Base-by-base conservation (phyloP, 2,113 vertebrate species). In the Carassius carassius region DNA sequence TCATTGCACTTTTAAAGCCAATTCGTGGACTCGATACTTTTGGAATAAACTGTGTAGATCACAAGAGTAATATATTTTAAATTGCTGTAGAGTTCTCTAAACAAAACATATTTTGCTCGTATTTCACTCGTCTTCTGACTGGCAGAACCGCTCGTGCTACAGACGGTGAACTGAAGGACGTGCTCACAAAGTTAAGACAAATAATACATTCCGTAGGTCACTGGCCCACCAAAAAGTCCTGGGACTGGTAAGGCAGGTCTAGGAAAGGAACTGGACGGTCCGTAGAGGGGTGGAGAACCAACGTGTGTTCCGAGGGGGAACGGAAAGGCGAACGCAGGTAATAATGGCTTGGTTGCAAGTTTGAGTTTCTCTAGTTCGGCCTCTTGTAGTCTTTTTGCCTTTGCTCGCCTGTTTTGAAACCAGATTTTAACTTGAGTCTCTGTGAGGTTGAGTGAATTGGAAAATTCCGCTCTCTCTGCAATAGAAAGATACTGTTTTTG, bases 391-490 rank as follows among this genome's bases (percentile, higher is more conserved):
- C 94, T 87, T 85, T 93, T 94, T 51, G 93, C 93, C 58, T 94
- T 94, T 12, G 93, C 94, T 51, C 94, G 88, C 78, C 93, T 89
- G 91, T 94, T 94, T 83, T 94, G 93, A 60, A 94, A 94, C 94
- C 94, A 94, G 19, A 94, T 94, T 87, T 94, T 94, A 70, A 94
- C 94, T 87, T 94, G 93, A 17, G 93, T 94, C 89, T 94, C 93
- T 11, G 92, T 92, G 65, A 94, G 93, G 85, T 90, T 93, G 70
- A 94, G 92, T 9, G 91, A 91, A 74, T 85, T 88, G 77, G 91
- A 90, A 88, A 93, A 91, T 77, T 93, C 91, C 5, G 92, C 91
- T 80, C 91, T 82, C 85, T 94, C 94, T 17, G 90, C 89, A 23
- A 92, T 91, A 80, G 92, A 92, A 16, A 93, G 90, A 81, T 93